Evolutionary conservation across 2,797 vertebrate species (phyloP), one percentile per base, ranked within the genome.

Genomic region (Sebastes variabilis): DNA sequence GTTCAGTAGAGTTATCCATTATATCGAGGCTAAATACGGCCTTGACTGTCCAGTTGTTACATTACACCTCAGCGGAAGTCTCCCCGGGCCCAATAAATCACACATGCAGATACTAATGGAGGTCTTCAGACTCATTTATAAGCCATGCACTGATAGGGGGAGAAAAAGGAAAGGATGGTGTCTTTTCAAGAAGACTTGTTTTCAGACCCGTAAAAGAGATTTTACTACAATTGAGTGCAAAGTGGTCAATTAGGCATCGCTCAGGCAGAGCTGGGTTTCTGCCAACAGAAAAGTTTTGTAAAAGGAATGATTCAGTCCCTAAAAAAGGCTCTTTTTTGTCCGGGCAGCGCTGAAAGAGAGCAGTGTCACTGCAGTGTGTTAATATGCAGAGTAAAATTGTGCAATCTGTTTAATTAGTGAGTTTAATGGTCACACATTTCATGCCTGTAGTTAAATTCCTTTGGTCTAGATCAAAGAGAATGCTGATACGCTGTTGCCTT

Each of bases 31-130:
- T 93, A 89, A 94, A 89, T 88, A 84, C 59, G 46, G 87, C 91
- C 92, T 90, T 88, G 82, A 80, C 90, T 90, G 77, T 92, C 87
- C 90, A 78, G 83, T 87, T 89, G 91, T 89, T 92, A 87, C 89
- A 91, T 92, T 90, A 90, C 76, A 92, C 72, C 79, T 77, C 85
- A 42, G 87, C 85, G 34, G 72, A 89, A 89, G 87, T 82, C 78
- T 87, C 69, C 30, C 59, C 32, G 5, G 74, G 75, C 77, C 87
- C 80, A 68, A 91, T 94, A 88, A 92, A 93, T 94, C 89, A 91
- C 79, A 66, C 29, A 74, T 56, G 64, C 72, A 79, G 81, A 87
- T 89, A 81, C 81, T 85, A 87, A 92, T 87, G 84, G 82, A 85
- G 74, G 58, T 80, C 56, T 80, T 78, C 68, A 68, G 32, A 84